Evolutionary conservation across 2,113 vertebrate species (phyloP).

Genomic region (Rhinogobius similis): DNA sequence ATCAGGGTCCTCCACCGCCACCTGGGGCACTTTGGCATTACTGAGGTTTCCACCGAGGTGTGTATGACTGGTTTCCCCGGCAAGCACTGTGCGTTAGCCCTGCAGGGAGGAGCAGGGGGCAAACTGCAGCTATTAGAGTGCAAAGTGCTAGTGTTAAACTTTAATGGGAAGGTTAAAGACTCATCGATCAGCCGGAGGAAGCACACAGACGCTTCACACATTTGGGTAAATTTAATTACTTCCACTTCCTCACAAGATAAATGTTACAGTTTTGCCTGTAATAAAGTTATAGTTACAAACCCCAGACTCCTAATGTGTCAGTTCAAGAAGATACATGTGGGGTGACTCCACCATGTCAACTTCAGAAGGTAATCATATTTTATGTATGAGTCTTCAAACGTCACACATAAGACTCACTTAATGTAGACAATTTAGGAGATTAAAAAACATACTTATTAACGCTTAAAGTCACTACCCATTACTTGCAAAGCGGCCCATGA

Average conservation of each 20-base stretch:
- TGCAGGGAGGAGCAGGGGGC: slow-evolving; percentile 25
- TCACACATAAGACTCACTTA: background rate
- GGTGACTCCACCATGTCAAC: background rate
- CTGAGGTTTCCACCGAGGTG: slow-evolving; percentile 89
- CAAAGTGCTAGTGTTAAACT: slow-evolving; percentile 33
- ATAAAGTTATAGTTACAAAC: slow-evolving; percentile 14
- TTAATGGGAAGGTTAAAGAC: slow-evolving; percentile 46
- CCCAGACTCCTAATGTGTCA: background rate
- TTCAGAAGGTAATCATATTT: background rate
- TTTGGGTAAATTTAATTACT: slow-evolving; percentile 32
- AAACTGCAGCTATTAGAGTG: slow-evolving; percentile 34
- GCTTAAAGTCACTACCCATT: too few relatives aligned
- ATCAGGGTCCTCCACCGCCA: slow-evolving; percentile 85
- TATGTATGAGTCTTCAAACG: background rate
- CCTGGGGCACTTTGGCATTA: slow-evolving; percentile 90
- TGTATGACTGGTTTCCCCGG: slow-evolving; percentile 3
- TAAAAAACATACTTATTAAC: too few relatives aligned
- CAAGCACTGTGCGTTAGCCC: background rate
- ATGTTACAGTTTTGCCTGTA: slow-evolving; percentile 15
- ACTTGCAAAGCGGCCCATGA: too few relatives aligned
- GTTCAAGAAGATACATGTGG: background rate
- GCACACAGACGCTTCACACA: slow-evolving; percentile 14
- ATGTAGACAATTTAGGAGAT: too few relatives aligned
- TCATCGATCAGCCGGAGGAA: slow-evolving; percentile 40
- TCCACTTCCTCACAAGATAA: background rate